Conservation (phyloP, 2,113 vertebrate species). For the Anoplopoma fimbria region DNA sequence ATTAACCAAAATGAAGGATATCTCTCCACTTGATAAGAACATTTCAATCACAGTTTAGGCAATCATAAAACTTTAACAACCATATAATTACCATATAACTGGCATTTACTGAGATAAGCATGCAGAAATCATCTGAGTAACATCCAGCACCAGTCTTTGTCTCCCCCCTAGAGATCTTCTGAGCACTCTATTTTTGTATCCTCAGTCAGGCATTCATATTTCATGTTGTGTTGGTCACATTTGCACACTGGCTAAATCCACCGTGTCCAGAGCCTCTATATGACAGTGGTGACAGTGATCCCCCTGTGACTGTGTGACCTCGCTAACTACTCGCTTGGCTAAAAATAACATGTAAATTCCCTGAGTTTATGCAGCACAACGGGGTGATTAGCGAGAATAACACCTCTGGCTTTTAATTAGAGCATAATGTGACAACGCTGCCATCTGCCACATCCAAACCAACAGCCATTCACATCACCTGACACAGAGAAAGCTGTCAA, state of each 20-base stretch:
- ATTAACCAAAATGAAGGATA: not conserved
- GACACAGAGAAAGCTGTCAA: not conserved
- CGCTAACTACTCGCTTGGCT: slow-evolving; percentile 29
- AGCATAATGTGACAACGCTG: slow-evolving; percentile 8
- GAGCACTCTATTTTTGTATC: slow-evolving; percentile 66
- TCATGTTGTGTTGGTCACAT: slow-evolving; percentile 59
- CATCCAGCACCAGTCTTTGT: slow-evolving; percentile 35
- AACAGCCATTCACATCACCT: not conserved
- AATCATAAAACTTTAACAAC: not conserved
- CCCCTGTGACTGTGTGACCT: slow-evolving; percentile 51
- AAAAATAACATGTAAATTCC: slow-evolving; percentile 44
- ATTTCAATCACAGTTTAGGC: not conserved
- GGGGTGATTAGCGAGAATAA: slow-evolving; percentile 21
- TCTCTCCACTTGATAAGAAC: not conserved
- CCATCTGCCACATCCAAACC: not conserved
- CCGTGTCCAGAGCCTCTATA: slow-evolving; percentile 46
- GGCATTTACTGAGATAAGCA: not conserved
- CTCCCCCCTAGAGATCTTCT: slow-evolving; percentile 36
- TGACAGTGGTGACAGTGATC: slow-evolving; percentile 44
- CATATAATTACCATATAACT: not conserved
- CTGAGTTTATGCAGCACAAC: slow-evolving; percentile 24
- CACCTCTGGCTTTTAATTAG: slow-evolving; percentile 24
- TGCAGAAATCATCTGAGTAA: not conserved
- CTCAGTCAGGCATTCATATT: slow-evolving; percentile 70
- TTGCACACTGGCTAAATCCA: slow-evolving; percentile 51